These are phyloP conservation scores for Phocoena sinus DNA, from an alignment of 2,113 vertebrate species.

Conservation along the genomic window DNA sequence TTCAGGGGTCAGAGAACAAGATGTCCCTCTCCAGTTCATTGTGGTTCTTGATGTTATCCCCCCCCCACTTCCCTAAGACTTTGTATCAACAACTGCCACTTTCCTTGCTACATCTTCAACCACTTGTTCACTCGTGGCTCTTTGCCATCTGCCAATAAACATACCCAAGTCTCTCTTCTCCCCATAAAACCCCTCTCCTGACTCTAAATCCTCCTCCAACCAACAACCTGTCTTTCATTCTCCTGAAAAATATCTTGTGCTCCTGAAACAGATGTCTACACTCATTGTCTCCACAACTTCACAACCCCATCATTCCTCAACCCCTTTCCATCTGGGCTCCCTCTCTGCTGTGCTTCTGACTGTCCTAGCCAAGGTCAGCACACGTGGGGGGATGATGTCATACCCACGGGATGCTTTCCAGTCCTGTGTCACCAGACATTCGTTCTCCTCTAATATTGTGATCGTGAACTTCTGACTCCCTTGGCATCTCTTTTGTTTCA, in stretches of 20 bases:
- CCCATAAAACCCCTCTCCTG: not conserved
- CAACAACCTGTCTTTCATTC: not conserved
- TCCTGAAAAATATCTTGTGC: not conserved
- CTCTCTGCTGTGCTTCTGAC: not conserved
- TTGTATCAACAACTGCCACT: not conserved
- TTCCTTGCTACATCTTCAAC: not conserved
- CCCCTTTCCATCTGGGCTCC: not conserved
- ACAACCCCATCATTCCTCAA: not conserved
- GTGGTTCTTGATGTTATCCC: not conserved
- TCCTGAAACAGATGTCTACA: not conserved
- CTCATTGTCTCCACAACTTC: not conserved
- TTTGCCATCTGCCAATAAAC: not conserved
- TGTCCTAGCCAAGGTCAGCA: not conserved
- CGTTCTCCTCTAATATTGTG: not conserved
- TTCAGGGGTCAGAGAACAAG: not conserved
- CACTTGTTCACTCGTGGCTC: not conserved
- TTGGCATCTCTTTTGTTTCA: not conserved
- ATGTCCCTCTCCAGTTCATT: not conserved
- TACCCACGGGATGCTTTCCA: not conserved
- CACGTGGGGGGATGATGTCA: not conserved
- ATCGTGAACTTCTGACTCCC: not conserved
- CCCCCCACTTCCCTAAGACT: not conserved
- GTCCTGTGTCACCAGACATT: not conserved
- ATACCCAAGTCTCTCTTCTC: not conserved
- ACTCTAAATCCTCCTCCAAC: not conserved